Conservation (phyloP, 2,113 vertebrate genomes). For the human (Homo sapiens) region GRCh38 chr7:84834501-84835000, state of each 20-base stretch:
- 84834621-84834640: background rate
- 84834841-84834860: background rate
- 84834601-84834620: background rate
- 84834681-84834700: background rate
- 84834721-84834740: background rate
- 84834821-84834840: background rate
- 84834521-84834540: background rate
- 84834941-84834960: background rate
- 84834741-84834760: background rate
- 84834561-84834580: background rate
- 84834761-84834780: background rate
- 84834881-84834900: background rate
- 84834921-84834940: background rate
- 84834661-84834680: background rate
- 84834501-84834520: background rate
- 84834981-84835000: background rate
- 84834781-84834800: background rate
- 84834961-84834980: background rate
- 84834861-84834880: background rate
- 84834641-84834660: background rate
- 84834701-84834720: background rate
- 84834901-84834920: background rate
- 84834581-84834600: background rate
- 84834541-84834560: background rate
- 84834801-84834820: background rate